Evolutionary conservation across 2,113 vertebrate genomes (phyloP).

Genomic region (Mormoops blainvillei): DNA sequence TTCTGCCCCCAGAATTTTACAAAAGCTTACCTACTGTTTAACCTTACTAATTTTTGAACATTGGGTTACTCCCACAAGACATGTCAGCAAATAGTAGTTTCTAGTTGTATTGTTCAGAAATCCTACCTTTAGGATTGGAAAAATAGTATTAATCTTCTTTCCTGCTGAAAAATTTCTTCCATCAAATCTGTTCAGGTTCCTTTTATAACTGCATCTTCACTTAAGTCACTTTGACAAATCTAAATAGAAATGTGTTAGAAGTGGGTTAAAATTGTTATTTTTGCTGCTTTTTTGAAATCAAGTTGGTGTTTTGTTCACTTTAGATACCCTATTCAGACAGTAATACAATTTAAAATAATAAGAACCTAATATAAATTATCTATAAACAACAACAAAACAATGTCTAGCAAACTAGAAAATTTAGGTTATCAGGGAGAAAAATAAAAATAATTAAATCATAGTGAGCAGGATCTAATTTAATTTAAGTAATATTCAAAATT

Average conservation of each 20-base stretch:
- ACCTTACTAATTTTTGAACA: neutral
- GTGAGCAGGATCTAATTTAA: neutral
- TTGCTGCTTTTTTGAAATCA: neutral
- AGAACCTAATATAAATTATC: neutral
- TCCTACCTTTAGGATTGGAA: neutral
- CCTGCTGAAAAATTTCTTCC: neutral
- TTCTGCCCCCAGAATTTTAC: neutral
- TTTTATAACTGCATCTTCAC: neutral
- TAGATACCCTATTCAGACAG: neutral
- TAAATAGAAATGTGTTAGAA: neutral
- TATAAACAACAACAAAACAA: neutral
- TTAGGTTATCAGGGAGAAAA: neutral
- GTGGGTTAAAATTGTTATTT: neutral
- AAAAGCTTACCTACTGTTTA: neutral
- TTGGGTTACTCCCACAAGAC: neutral
- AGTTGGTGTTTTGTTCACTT: neutral
- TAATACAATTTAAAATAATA: neutral
- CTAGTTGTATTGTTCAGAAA: neutral
- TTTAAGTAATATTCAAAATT: neutral
- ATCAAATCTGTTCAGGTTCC: neutral
- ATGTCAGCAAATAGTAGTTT: neutral
- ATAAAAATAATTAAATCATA: neutral
- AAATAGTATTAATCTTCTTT: neutral
- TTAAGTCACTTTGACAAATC: neutral
- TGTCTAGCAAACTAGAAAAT: neutral